These are phyloP conservation scores for Fratercula arctica DNA, from an alignment of 2,797 vertebrate species.

Conservation along the genomic window DNA sequence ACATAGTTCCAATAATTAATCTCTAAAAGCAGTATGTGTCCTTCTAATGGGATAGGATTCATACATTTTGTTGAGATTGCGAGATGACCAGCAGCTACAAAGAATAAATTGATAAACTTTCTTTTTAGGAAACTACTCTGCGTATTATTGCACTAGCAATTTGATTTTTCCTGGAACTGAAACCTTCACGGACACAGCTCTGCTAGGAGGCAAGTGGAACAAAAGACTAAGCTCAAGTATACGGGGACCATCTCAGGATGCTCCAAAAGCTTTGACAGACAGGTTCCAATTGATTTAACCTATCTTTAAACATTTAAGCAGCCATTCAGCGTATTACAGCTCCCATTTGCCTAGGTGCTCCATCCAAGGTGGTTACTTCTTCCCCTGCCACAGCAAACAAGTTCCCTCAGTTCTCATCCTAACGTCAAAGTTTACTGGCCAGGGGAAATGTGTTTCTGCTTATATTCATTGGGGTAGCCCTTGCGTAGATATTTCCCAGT, in stretches of 20 bases:
- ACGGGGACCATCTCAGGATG: fast-evolving
- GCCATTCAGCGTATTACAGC: neutral
- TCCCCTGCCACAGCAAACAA: neutral
- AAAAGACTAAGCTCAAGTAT: neutral
- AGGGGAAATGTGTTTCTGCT: neutral
- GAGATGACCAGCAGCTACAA: neutral
- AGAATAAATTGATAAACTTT: neutral
- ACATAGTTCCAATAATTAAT: neutral
- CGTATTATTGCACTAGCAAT: neutral
- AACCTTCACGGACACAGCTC: neutral
- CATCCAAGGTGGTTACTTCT: neutral
- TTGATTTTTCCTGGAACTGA: neutral
- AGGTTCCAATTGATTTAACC: neutral
- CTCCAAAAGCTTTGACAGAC: neutral
- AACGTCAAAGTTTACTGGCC: neutral
- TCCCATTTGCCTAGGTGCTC: neutral
- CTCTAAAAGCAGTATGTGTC: neutral
- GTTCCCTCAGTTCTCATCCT: neutral
- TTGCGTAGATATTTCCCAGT: neutral
- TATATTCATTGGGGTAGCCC: neutral
- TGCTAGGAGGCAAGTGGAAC: neutral
- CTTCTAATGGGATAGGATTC: neutral
- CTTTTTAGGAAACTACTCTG: neutral
- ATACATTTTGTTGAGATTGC: neutral
- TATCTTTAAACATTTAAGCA: neutral